Evolutionary conservation across 30 jellyfish, hydroid and myxozoan species (phyloP), one percentile per base, ranked within the genome.

Genomic region (Turritopsis rubra): DNA sequence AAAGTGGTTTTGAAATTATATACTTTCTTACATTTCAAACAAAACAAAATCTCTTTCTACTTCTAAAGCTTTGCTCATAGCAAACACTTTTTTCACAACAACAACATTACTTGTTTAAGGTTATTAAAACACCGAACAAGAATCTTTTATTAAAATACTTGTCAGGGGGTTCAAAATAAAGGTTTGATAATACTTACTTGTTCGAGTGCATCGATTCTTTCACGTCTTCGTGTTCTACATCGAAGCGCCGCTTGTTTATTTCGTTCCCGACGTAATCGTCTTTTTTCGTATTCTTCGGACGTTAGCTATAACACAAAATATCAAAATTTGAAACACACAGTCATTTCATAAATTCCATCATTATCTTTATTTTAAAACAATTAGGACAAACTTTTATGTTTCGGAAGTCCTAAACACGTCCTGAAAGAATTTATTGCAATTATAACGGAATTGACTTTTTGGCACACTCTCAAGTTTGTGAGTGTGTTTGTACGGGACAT

Each of bases 191-290:
- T 20, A 19, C 28, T 29, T 85, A 85, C 92, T 83, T 87, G 80
- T 75, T 92, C 98, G 23, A 92, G 76, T 5, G 89, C 89, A 16
- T 92, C 98, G 72, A 92, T 92, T 82, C 98, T 71, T 53, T 92
- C 98, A 21, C 98, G 79, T 82, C 98, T 77, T 79, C 98, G 73
- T 26, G 98, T 92, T 66, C 98, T 89, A 81, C 98, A 92, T 21
- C 98, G 81, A 73, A 92, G 78, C 21, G 98, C 98, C 0, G 98
- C 98, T 60, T 66, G 85, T 54, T 92, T 92, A 82, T 92, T 92
- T 65, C 98, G 85, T 86, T 92, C 96, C 3, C 98, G 89, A 21
- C 98, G 87, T 30, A 92, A 24, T 28, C 93, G 84, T 25, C 98
- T 86, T 65, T 92, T 92, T 65, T 92, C 96, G 54, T 84, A 72